Conservation (phyloP, 2,888 invertebrate genomes). For the Calameuta pallipes region DNA sequence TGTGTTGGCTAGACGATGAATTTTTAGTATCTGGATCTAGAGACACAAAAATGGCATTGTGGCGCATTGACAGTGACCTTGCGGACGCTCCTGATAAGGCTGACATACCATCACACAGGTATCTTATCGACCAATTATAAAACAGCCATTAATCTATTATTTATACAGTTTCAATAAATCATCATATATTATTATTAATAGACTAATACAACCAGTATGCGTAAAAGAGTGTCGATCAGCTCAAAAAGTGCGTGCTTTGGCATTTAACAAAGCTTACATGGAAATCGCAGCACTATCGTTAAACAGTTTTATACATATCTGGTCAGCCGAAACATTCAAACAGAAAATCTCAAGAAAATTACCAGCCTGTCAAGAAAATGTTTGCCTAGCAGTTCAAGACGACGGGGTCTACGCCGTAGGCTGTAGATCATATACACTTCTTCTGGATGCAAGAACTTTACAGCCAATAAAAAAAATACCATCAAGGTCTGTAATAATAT, state of each 20-base stretch:
- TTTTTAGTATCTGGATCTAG: conserved; percentile 94
- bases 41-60: conserved; percentile 90
- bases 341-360: conserved; percentile 89
- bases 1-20: conserved; percentile 97
- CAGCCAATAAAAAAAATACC: conserved; percentile 71
- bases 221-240: conserved; percentile 84
- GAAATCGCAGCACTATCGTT: conserved; percentile 92
- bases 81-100: conserved; percentile 66
- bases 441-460: conserved; percentile 89
- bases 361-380: conserved; percentile 92
- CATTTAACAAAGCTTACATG: conserved; percentile 86
- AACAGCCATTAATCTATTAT: neutral
- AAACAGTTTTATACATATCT: conserved; percentile 94
- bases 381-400: conserved; percentile 89
- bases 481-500: conserved; percentile 50
- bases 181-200: conserved; percentile 19
- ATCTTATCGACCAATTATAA: conserved; percentile 12
- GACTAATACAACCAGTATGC: conserved; percentile 71
- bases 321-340: conserved; percentile 89
- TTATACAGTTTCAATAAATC: neutral
- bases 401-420: conserved; percentile 93
- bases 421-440: conserved; percentile 90
- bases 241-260: conserved; percentile 84
- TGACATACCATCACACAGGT: conserved; percentile 67
- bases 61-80: conserved; percentile 77